A percentile compares a stretch with the other conserved stretches of the same genome.
Conservation (phyloP, 2,113 vertebrate species). For the Sceloporus undulatus region DNA sequence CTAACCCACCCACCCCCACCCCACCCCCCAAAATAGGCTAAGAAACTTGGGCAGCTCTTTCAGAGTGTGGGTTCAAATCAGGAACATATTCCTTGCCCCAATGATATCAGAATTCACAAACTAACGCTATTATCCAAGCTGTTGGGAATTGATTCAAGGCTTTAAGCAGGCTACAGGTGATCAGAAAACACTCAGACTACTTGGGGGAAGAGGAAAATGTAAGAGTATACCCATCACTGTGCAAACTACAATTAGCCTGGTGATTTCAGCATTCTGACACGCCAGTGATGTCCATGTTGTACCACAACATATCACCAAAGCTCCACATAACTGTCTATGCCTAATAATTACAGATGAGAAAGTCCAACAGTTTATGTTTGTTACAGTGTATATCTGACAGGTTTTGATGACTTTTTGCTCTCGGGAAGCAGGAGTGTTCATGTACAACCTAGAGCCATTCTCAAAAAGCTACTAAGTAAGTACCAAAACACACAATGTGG, state of each 20-base stretch:
- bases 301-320: neutral
- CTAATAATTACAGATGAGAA: slow-evolving; percentile 1
- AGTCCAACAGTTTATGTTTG: neutral
- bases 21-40: too few species aligned
- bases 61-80: too few species aligned
- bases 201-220: neutral
- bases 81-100: neutral
- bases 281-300: neutral
- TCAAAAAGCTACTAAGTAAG: neutral
- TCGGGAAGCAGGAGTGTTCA: neutral
- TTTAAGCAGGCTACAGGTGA: neutral
- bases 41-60: too few species aligned
- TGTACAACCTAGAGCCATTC: neutral
- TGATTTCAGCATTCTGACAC: neutral
- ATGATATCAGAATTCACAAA: neutral
- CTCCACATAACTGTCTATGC: neutral
- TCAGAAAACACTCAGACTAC: neutral
- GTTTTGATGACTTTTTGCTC: neutral
- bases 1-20: too few species aligned
- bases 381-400: neutral
- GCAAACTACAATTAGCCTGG: neutral
- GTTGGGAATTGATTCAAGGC: neutral
- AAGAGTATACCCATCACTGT: neutral
- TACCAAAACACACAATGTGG: too few species aligned
- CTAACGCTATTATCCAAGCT: too few species aligned